These are phyloP conservation scores for Leptonema lineaticorne DNA, from an alignment of 1,140 invertebrate species.

Conservation along the genomic window DNA sequence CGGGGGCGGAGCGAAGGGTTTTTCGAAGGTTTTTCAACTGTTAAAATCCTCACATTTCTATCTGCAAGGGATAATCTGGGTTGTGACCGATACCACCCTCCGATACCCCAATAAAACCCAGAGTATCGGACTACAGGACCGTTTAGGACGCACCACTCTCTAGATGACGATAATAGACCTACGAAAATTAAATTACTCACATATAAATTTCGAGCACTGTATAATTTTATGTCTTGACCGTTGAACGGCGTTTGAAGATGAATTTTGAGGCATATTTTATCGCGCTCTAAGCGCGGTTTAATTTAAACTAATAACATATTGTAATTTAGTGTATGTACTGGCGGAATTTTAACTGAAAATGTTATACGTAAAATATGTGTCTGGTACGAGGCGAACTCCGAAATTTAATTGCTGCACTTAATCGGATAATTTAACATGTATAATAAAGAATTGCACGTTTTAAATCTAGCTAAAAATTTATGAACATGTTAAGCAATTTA, in stretches of 20 bases:
- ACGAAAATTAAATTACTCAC: slow-evolving; percentile 11
- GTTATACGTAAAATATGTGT: not conserved
- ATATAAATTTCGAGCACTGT: not conserved
- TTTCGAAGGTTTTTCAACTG: slow-evolving; percentile 1
- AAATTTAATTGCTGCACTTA: not conserved
- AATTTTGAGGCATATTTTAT: not conserved
- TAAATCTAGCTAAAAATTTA: no score
- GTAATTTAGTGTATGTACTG: not conserved
- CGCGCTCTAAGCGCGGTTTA: no score
- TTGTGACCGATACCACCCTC: slow-evolving; percentile 6
- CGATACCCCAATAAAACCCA: slow-evolving; percentile 3
- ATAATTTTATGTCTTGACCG: not conserved
- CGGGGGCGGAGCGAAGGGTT: no score
- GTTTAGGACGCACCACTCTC: not conserved
- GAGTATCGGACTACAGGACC: not conserved
- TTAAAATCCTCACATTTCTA: not conserved
- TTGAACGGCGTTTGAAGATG: not conserved
- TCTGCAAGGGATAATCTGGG: slow-evolving; percentile 22
- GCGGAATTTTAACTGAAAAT: not conserved
- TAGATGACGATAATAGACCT: slow-evolving; percentile 8
- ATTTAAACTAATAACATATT: not conserved
- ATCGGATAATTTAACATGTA: not conserved
- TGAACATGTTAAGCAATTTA: no score
- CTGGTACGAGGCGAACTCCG: not conserved
- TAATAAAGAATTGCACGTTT: not conserved